Conservation (phyloP, 23 tunicate genomes). For the Trididemnum nubilum region DNA sequence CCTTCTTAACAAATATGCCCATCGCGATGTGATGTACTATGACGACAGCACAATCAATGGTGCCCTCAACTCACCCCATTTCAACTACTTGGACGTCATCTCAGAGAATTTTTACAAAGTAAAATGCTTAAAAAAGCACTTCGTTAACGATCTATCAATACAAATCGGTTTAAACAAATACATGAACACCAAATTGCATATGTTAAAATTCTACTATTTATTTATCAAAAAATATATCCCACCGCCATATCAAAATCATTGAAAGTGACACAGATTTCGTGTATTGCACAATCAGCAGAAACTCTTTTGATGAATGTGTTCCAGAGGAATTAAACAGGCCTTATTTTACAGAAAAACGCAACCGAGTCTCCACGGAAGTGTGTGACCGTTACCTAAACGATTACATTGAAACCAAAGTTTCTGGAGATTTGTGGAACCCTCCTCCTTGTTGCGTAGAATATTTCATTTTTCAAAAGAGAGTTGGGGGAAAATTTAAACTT, state of each 20-base stretch:
- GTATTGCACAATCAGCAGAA: background rate
- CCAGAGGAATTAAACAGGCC: background rate
- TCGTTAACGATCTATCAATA: background rate
- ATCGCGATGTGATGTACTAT: background rate
- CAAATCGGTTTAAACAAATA: slow-evolving; percentile 1
- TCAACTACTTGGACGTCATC: background rate
- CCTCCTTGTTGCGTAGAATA: background rate
- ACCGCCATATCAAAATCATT: background rate
- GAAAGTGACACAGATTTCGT: slow-evolving; percentile 14
- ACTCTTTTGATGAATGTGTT: background rate
- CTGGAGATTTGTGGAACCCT: background rate
- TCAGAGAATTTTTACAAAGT: background rate
- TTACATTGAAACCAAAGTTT: background rate
- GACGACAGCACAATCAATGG: background rate
- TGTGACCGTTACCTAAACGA: background rate
- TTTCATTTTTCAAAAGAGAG: background rate
- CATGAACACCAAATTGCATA: slow-evolving; percentile 1
- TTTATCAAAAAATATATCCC: background rate
- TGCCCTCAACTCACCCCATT: background rate
- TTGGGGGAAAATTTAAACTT: background rate
- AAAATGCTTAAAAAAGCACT: background rate
- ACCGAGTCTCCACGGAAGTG: background rate
- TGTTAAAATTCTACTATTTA: slow-evolving; percentile 1
- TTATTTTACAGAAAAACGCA: background rate
- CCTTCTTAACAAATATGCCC: background rate